These are phyloP conservation scores for Ondatra zibethicus DNA, from an alignment of 2,113 vertebrate species.

Conservation along the genomic window DNA sequence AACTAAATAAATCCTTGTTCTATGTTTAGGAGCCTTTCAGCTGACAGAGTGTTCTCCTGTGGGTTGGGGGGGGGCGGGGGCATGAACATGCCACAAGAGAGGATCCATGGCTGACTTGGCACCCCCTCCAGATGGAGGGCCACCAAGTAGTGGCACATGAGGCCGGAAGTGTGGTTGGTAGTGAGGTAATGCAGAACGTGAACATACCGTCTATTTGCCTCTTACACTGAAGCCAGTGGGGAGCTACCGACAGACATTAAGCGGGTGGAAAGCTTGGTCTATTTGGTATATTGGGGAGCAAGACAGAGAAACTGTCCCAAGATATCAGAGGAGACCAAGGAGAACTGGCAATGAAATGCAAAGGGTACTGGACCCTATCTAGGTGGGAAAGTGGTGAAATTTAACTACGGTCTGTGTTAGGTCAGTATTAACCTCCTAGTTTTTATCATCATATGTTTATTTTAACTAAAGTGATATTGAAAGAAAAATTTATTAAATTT, in stretches of 20 bases:
- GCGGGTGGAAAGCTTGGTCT: background rate
- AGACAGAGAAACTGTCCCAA: background rate
- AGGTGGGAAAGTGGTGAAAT: background rate
- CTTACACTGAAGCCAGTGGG: background rate
- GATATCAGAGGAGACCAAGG: background rate
- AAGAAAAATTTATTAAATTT: background rate
- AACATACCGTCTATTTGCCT: background rate
- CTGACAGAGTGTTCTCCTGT: background rate
- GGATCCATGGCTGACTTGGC: background rate
- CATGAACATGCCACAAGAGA: background rate
- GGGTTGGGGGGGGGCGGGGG: background rate
- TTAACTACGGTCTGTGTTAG: background rate
- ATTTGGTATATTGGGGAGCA: background rate
- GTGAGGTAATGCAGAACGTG: background rate
- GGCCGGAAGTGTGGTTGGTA: background rate
- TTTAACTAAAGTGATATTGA: background rate
- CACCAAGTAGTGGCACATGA: background rate
- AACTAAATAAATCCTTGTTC: background rate
- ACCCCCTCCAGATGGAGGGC: background rate
- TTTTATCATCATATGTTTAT: background rate
- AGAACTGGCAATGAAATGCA: background rate
- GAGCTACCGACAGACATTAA: background rate
- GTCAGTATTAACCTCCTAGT: background rate
- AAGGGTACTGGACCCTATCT: background rate
- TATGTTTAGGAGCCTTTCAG: constrained; percentile 4